phyloP scores from a whole-genome alignment of 2,888 invertebrate genomes.

The Tinea trinotella region DNA sequence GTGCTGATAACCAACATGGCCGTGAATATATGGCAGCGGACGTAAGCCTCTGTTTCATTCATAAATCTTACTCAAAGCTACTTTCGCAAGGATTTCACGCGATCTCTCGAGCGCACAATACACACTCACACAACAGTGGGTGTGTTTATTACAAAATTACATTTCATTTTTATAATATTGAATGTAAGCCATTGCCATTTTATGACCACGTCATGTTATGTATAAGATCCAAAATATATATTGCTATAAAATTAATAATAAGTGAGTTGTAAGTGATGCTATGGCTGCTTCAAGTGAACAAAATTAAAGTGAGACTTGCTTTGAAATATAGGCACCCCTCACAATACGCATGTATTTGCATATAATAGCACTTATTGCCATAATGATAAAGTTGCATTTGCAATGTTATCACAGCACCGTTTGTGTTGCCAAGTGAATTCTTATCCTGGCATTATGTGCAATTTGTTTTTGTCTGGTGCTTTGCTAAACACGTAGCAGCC shows the following conservation, averaged over 20 bases:
- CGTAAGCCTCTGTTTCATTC: not conserved
- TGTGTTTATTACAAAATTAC: no score
- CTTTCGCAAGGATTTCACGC: not conserved
- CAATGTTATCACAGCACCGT: not conserved
- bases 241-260: no score
- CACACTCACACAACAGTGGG: no score
- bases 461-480: constrained; percentile 15
- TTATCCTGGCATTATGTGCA: constrained; percentile 8
- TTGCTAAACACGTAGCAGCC: no score
- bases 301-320: constrained; percentile 1
- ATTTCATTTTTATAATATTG: no score
- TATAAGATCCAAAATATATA: no score
- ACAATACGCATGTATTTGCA: not conserved
- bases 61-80: not conserved
- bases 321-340: no score
- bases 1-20: no score
- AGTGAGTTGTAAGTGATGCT: no score
- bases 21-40: no score
- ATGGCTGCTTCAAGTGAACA: not conserved
- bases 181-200: no score
- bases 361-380: not conserved
- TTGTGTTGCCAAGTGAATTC: not conserved
- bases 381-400: not conserved
- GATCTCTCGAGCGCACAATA: not conserved
- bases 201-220: no score